These are phyloP conservation scores for Hypselothyrea guttata DNA, from an alignment of 2,888 invertebrate genomes.

Conservation along the genomic window DNA sequence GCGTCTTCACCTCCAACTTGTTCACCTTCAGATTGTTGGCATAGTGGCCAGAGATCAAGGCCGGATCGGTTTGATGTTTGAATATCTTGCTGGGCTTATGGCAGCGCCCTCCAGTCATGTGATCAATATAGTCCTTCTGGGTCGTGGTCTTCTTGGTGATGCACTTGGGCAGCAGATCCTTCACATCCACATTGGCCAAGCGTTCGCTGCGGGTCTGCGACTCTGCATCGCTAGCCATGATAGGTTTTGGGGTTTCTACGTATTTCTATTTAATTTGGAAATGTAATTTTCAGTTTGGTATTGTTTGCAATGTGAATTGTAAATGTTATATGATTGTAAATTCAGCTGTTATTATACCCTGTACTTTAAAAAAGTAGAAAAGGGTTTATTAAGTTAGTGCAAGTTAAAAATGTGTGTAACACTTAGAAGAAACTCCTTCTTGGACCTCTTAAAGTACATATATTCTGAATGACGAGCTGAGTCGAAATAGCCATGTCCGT, in stretches of 20 bases:
- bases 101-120: conserved; percentile 31
- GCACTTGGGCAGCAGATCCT: conserved; percentile 39
- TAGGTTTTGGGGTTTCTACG: background rate
- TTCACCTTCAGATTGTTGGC: conserved; percentile 52
- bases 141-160: conserved; percentile 24
- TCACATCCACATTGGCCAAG: conserved; percentile 35
- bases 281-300: conserved; percentile 7
- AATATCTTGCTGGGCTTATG: conserved; percentile 26
- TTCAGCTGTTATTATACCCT: too few relatives aligned
- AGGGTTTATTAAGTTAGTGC: too few relatives aligned
- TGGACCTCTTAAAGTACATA: background rate
- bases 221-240: conserved; percentile 25
- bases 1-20: conserved; percentile 36
- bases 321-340: too few relatives aligned
- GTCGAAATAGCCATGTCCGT: too few relatives aligned
- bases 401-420: too few relatives aligned
- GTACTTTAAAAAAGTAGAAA: too few relatives aligned
- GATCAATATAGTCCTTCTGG: conserved; percentile 46
- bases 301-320: background rate
- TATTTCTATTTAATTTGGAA: conserved; percentile 18
- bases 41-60: conserved; percentile 55
- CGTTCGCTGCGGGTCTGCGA: conserved; percentile 15
- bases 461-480: too few relatives aligned
- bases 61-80: conserved; percentile 45
- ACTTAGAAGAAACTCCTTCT: too few relatives aligned